A percentile compares a stretch with the other conserved stretches of the same genome.
Conservation (phyloP, 2,113 vertebrate species). For the Ciconia maguari region DNA sequence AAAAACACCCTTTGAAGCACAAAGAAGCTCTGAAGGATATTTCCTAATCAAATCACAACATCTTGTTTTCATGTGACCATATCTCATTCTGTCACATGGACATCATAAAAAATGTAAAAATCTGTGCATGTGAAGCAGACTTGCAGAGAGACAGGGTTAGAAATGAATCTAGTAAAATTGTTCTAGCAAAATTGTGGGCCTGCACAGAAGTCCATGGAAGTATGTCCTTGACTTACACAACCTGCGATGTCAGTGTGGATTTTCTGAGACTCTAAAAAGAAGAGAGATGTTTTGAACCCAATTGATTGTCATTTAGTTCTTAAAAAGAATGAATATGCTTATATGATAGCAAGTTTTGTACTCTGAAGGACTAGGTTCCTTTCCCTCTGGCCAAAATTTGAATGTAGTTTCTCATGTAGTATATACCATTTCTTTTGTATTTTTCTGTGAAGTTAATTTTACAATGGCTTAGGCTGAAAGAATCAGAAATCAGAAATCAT, state of each 20-base stretch:
- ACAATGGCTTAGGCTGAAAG: background rate
- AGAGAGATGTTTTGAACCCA: background rate
- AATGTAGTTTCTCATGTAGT: background rate
- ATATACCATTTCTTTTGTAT: background rate
- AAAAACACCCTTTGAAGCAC: background rate
- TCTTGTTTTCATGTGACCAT: background rate
- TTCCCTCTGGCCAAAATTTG: background rate
- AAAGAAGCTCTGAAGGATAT: background rate
- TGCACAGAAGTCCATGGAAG: background rate
- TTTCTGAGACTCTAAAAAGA: background rate
- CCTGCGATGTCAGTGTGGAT: background rate
- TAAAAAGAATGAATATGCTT: background rate
- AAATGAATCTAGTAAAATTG: background rate
- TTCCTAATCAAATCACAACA: background rate
- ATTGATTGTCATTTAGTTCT: background rate
- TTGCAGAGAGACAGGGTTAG: background rate
- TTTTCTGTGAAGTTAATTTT: background rate
- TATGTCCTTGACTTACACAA: background rate
- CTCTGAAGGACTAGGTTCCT: background rate
- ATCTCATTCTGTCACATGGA: background rate
- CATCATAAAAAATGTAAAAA: background rate
- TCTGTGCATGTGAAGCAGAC: background rate
- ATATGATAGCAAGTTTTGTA: background rate
- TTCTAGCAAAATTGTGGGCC: background rate
- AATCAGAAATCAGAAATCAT: background rate